phyloP scores from a whole-genome alignment of 2,113 vertebrate species.

The Menidia beryllina region DNA sequence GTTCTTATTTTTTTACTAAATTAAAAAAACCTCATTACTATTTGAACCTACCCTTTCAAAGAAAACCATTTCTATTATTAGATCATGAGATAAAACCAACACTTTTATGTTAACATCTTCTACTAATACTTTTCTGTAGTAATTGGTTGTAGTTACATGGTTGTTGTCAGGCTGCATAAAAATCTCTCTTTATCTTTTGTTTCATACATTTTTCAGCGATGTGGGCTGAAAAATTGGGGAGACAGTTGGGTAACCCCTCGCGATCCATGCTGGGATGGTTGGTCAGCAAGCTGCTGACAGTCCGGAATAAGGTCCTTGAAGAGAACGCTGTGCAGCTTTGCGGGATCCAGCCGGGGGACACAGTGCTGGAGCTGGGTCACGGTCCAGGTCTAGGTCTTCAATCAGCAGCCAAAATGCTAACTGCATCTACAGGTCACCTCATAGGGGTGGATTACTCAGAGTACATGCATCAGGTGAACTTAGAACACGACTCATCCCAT shows the following conservation, averaged over 20 bases:
- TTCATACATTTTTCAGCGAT: constrained; percentile 45
- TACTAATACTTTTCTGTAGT: too few species aligned
- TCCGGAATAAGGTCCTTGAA: constrained; percentile 67
- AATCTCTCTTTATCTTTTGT: not conserved
- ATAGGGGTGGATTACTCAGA: constrained; percentile 79
- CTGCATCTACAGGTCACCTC: constrained; percentile 60
- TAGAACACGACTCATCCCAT: not conserved
- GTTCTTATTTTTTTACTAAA: too few species aligned
- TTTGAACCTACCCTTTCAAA: too few species aligned
- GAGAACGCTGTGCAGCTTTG: constrained; percentile 71
- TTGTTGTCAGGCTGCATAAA: too few species aligned
- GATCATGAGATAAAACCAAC: too few species aligned
- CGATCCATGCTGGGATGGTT: constrained; percentile 73
- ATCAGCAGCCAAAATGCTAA: constrained; percentile 66
- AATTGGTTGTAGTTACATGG: too few species aligned
- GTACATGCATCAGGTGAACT: constrained; percentile 77
- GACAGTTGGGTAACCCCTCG: constrained; percentile 73
- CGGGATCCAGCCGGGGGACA: constrained; percentile 70
- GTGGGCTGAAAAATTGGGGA: constrained; percentile 51
- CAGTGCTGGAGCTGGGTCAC: constrained; percentile 79
- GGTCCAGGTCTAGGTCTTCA: constrained; percentile 76
- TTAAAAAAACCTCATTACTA: too few species aligned
- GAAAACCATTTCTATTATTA: too few species aligned
- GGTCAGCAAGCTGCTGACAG: constrained; percentile 55
- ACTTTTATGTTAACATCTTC: too few species aligned